Percentiles rank a stretch among this genome's conserved stretches.
These are phyloP conservation scores for Wasmannia auropunctata DNA, from an alignment of 1,140 invertebrate genomes.

Conservation along the genomic window DNA sequence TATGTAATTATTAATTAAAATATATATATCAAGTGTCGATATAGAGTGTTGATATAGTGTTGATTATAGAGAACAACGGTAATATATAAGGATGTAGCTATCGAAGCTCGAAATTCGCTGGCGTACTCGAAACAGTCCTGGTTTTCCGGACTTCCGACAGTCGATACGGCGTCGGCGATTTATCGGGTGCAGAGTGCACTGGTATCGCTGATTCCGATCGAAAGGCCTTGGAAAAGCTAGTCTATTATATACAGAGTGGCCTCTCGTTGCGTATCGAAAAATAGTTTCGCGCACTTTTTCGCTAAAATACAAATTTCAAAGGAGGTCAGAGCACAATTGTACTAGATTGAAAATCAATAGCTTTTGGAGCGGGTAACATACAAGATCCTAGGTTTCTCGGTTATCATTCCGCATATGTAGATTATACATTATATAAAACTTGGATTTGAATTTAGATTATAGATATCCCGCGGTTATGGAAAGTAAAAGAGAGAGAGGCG, in stretches of 20 bases:
- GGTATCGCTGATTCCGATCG: constrained; percentile 50
- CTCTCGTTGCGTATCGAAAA: neutral
- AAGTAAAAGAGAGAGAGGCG: neutral
- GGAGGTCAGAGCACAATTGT: neutral
- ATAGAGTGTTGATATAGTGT: too few relatives aligned
- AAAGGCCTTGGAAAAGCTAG: constrained; percentile 29
- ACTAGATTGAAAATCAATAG: neutral
- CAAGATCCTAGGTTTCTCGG: neutral
- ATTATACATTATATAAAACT: neutral
- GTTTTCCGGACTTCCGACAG: constrained; percentile 45
- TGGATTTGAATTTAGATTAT: neutral
- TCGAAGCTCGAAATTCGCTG: constrained; percentile 5
- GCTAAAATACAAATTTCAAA: neutral
- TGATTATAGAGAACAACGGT: neutral
- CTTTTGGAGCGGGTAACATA: neutral
- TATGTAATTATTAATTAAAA: neutral
- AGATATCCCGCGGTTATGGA: neutral
- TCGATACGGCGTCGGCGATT: constrained; percentile 51
- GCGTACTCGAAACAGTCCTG: neutral
- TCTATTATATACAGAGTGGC: neutral
- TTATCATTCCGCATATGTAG: neutral
- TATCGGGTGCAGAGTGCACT: constrained; percentile 51
- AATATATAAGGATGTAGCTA: neutral
- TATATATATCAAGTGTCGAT: neutral
- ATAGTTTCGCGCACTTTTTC: neutral